Evolutionary conservation across 1,140 invertebrate species (phyloP).

Genomic region (Habropoda laboriosa): DNA sequence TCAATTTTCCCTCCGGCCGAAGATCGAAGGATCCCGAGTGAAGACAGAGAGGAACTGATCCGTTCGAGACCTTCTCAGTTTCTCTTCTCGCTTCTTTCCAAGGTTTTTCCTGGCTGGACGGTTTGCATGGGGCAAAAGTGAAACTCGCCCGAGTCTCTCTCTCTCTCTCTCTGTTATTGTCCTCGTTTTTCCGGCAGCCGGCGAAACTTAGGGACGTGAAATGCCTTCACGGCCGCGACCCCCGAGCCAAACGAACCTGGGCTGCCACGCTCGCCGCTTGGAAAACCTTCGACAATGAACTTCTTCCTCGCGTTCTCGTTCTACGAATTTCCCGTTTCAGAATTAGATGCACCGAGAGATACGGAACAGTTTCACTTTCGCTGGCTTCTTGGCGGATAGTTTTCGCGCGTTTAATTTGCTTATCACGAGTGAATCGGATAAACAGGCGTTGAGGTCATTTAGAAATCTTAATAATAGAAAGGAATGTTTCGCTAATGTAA

Average conservation of each 20-base stretch:
- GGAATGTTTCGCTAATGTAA: no score
- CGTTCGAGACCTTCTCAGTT: conserved; percentile 32
- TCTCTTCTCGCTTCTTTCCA: conserved; percentile 52
- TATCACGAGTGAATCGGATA: no score
- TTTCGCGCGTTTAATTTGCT: no score
- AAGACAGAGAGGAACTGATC: conserved; percentile 19
- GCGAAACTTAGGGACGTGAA: conserved; percentile 70
- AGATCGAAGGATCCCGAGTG: neutral
- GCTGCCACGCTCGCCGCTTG: no score
- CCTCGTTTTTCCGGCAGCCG: conserved; percentile 72
- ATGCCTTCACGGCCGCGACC: conserved; percentile 69
- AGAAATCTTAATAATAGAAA: no score
- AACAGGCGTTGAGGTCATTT: no score
- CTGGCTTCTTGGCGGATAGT: neutral
- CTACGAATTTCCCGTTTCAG: neutral
- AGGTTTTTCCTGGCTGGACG: conserved; percentile 3
- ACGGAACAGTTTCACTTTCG: conserved; percentile 7
- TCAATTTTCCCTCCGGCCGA: neutral
- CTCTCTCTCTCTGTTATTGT: conserved; percentile 59
- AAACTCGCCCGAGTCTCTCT: conserved; percentile 63
- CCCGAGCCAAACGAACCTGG: conserved; percentile 72
- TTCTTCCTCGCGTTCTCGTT: neutral
- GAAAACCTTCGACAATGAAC: conserved; percentile 29
- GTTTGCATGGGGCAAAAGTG: conserved; percentile 70
- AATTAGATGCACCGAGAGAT: neutral